Conservation (phyloP, 2,888 invertebrate genomes). For the Serrognathus titanus region DNA sequence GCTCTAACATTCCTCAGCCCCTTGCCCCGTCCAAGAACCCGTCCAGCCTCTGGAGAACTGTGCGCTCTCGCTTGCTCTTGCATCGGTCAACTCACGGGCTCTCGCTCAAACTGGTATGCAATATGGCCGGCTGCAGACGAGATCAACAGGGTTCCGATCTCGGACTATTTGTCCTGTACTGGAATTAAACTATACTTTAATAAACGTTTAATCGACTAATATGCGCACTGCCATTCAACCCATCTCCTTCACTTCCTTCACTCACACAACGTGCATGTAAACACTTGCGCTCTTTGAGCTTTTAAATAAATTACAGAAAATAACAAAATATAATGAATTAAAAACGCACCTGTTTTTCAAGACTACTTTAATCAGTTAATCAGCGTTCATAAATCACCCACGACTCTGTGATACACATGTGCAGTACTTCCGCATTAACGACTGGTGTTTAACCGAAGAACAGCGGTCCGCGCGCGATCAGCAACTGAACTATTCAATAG, state of each 20-base stretch:
- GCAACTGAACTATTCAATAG: constrained; percentile 36
- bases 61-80: constrained; percentile 33
- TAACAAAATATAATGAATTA: not conserved
- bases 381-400: not conserved
- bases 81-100: constrained; percentile 28
- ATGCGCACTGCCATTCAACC: constrained; percentile 6
- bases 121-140: constrained; percentile 47
- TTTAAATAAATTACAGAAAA: no score
- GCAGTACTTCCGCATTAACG: constrained; percentile 3
- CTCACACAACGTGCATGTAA: not conserved
- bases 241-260: not conserved
- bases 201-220: constrained; percentile 16
- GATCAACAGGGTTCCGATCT: constrained; percentile 38
- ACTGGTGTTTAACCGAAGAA: not conserved
- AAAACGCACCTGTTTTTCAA: constrained; percentile 1
- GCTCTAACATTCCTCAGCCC: constrained; percentile 49
- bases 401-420: not conserved
- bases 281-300: not conserved
- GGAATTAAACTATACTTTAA: constrained; percentile 34
- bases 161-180: constrained; percentile 30
- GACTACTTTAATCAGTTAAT: not conserved
- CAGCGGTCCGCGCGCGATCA: constrained; percentile 40
- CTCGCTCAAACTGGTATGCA: constrained; percentile 50
- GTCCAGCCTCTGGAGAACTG: constrained; percentile 46
- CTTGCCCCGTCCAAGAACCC: constrained; percentile 46